Evolutionary conservation across 64 coral and sea anemone species (phyloP).

Genomic region (Montipora sp.): DNA sequence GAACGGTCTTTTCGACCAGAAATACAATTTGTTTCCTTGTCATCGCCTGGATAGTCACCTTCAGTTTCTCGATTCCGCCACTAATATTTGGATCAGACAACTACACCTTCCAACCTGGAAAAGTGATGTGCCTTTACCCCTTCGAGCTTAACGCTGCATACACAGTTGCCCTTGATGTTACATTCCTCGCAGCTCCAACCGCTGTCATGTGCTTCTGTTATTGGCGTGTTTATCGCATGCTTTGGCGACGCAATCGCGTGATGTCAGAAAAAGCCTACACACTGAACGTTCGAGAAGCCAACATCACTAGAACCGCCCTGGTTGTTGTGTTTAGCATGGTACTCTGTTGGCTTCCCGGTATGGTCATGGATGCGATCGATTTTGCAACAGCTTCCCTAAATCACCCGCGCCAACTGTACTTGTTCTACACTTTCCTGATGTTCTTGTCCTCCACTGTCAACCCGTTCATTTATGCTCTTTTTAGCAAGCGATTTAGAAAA

Average conservation of each 20-base stretch:
- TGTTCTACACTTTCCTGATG: slow-evolving; percentile 55
- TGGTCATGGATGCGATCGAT: slow-evolving; percentile 50
- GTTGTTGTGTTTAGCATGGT: slow-evolving; percentile 49
- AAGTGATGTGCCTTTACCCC: slow-evolving; percentile 52
- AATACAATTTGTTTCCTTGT: slow-evolving; percentile 54
- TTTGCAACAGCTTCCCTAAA: slow-evolving; percentile 8
- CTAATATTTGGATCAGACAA: neutral
- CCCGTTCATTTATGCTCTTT: slow-evolving; percentile 50
- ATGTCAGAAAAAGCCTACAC: neutral
- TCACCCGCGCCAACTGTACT: slow-evolving; percentile 31
- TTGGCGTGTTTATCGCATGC: slow-evolving; percentile 40
- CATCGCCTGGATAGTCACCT: slow-evolving; percentile 17
- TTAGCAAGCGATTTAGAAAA: slow-evolving; percentile 45
- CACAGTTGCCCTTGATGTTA: neutral
- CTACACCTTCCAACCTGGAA: slow-evolving; percentile 33
- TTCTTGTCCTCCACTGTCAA: slow-evolving; percentile 29
- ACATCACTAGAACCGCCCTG: slow-evolving; percentile 39
- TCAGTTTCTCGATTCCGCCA: neutral
- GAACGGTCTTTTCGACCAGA: slow-evolving; percentile 60
- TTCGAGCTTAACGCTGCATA: slow-evolving; percentile 50
- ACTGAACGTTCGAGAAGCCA: slow-evolving; percentile 39
- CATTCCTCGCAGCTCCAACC: slow-evolving; percentile 42
- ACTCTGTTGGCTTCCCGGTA: slow-evolving; percentile 48
- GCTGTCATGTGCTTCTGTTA: slow-evolving; percentile 36
- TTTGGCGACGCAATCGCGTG: neutral